These are phyloP conservation scores for Drosophila niveifrons DNA, from an alignment of 2,888 invertebrate genomes.

Conservation along the genomic window DNA sequence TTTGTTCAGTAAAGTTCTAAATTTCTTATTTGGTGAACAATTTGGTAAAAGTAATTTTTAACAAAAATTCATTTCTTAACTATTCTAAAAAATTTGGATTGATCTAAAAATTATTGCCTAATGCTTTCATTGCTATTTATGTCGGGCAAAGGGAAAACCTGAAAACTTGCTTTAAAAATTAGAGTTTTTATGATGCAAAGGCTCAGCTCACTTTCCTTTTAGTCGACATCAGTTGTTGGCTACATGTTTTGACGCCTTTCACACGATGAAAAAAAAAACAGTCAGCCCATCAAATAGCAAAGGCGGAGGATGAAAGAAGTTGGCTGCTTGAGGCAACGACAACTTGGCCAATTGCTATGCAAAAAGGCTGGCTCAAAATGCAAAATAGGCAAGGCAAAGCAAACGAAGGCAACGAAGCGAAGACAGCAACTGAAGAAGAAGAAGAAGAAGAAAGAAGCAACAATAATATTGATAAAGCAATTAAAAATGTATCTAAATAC, in stretches of 20 bases:
- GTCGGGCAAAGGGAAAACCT: too few species aligned
- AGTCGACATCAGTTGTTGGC: slow-evolving; percentile 40
- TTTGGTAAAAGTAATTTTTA: neutral
- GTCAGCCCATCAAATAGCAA: slow-evolving; percentile 47
- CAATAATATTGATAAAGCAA: slow-evolving; percentile 77
- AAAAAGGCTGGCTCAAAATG: slow-evolving; percentile 56
- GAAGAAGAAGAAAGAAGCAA: neutral
- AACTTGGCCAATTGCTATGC: slow-evolving; percentile 73
- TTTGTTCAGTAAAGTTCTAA: too few species aligned
- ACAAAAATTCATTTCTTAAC: neutral
- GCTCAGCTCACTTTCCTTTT: slow-evolving; percentile 38
- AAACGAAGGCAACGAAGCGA: neutral
- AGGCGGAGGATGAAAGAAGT: slow-evolving; percentile 55
- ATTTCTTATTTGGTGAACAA: too few species aligned
- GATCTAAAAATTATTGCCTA: neutral
- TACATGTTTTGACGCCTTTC: slow-evolving; percentile 74
- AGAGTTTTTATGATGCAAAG: neutral
- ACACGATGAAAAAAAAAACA: slow-evolving; percentile 5
- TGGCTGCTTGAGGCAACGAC: slow-evolving; percentile 11
- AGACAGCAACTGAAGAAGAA: slow-evolving; percentile 7
- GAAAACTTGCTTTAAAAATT: neutral
- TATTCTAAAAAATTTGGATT: neutral
- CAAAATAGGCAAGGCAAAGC: slow-evolving; percentile 46
- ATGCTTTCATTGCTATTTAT: neutral
- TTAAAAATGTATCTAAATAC: slow-evolving; percentile 75